Evolutionary conservation across 1,140 invertebrate genomes (phyloP).

Genomic region (Neodiprion fabricii): DNA sequence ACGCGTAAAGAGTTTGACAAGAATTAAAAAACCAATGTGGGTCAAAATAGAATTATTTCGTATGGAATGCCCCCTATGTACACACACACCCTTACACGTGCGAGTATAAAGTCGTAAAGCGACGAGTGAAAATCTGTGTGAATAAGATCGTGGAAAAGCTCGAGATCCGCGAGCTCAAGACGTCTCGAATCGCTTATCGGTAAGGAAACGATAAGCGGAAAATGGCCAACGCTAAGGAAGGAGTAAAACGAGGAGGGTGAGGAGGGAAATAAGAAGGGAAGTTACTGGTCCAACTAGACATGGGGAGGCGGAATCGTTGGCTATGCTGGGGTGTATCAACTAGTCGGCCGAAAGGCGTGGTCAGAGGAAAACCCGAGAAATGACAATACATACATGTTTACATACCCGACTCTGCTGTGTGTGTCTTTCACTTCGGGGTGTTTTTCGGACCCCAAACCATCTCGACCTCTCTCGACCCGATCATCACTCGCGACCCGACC

Average conservation of each 20-base stretch:
- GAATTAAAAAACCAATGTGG: too few species aligned
- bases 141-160: background rate
- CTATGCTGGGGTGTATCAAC: too few species aligned
- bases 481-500: background rate
- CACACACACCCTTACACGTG: background rate
- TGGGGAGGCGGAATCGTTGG: background rate
- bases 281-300: background rate
- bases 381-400: background rate
- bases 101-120: background rate
- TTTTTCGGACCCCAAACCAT: background rate
- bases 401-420: background rate
- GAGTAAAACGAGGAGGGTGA: background rate
- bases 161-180: background rate
- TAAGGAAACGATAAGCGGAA: background rate
- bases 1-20: too few species aligned
- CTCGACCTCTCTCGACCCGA: background rate
- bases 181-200: slow-evolving; percentile 1
- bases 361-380: background rate
- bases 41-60: too few species aligned
- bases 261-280: background rate
- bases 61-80: too few species aligned
- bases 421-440: background rate
- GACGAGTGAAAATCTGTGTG: background rate
- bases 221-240: background rate
- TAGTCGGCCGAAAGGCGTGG: background rate